Percentiles rank a stretch among this genome's conserved stretches.
phyloP scores from a whole-genome alignment of 2,797 vertebrate species.

The Kryptopterus vitreolus region DNA sequence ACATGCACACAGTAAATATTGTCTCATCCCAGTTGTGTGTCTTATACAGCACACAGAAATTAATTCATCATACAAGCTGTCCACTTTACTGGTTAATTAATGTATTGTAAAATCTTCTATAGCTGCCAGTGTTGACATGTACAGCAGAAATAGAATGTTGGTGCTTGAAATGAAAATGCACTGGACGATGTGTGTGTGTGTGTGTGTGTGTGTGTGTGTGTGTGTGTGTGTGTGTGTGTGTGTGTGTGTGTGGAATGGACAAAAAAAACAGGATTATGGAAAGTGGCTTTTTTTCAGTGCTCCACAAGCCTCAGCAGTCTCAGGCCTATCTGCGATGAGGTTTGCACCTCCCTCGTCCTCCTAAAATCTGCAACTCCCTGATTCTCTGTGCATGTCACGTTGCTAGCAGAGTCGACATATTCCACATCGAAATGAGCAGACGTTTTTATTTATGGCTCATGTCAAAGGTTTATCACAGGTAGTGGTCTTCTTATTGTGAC shows the following conservation, averaged over 20 bases:
- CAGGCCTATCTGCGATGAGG: slow-evolving; percentile 30
- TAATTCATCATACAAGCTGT: neutral
- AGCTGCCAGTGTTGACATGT: neutral
- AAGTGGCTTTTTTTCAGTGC: slow-evolving; percentile 17
- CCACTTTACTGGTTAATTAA: neutral
- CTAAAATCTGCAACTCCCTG: slow-evolving; percentile 40
- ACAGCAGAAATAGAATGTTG: neutral
- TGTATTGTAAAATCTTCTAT: slow-evolving; percentile 2
- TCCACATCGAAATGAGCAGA: neutral
- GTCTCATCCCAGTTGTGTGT: slow-evolving; percentile 4
- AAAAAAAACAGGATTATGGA: slow-evolving; percentile 29
- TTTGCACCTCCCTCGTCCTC: slow-evolving; percentile 25
- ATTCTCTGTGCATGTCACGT: slow-evolving; percentile 37
- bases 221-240: too few relatives aligned
- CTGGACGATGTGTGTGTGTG: neutral
- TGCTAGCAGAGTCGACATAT: slow-evolving; percentile 38
- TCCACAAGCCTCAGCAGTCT: slow-evolving; percentile 29
- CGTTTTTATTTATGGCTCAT: slow-evolving; percentile 21
- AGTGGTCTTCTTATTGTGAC: neutral
- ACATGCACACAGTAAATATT: slow-evolving; percentile 1
- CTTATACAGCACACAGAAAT: neutral
- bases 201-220: too few relatives aligned
- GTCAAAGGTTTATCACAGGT: slow-evolving; percentile 24
- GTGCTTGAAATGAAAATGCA: slow-evolving; percentile 16
- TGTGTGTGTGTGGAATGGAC: neutral